Evolutionary conservation across 2,888 invertebrate genomes (phyloP).

Genomic region (Myathropa florea): DNA sequence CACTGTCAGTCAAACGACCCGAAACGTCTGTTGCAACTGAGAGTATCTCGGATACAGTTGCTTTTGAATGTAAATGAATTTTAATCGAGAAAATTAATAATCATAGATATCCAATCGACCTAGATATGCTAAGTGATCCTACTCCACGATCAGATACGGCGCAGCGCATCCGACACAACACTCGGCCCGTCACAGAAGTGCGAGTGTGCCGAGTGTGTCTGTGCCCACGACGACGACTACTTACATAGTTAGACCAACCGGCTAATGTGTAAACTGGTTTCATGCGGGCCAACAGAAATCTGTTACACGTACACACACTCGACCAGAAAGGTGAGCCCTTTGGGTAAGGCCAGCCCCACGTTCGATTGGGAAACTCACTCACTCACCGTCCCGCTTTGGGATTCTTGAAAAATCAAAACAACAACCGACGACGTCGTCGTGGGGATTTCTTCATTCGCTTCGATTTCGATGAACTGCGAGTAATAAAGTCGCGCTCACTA

Average conservation of each 20-base stretch:
- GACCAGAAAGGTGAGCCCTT: slow-evolving; percentile 61
- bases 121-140: slow-evolving; percentile 68
- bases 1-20: not conserved
- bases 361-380: slow-evolving; percentile 48
- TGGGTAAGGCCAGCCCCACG: slow-evolving; percentile 44
- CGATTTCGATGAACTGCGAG: slow-evolving; percentile 5
- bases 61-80: slow-evolving; percentile 48
- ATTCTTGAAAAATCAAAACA: slow-evolving; percentile 36
- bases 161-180: slow-evolving; percentile 17
- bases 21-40: not conserved
- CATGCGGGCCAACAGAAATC: slow-evolving; percentile 16
- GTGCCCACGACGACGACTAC: not conserved
- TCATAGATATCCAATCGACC: slow-evolving; percentile 62
- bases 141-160: slow-evolving; percentile 48
- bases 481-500: not conserved
- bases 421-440: slow-evolving; percentile 9
- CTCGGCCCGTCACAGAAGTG: not conserved
- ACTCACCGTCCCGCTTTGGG: slow-evolving; percentile 3
- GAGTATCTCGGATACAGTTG: not conserved
- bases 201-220: not conserved
- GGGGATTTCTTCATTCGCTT: slow-evolving; percentile 51
- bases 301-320: slow-evolving; percentile 22
- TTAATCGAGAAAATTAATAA: slow-evolving; percentile 60
- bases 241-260: not conserved
- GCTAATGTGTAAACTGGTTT: slow-evolving; percentile 66